phyloP scores from a whole-genome alignment of 2,888 invertebrate species.

The Lasioglossum marginatum region DNA sequence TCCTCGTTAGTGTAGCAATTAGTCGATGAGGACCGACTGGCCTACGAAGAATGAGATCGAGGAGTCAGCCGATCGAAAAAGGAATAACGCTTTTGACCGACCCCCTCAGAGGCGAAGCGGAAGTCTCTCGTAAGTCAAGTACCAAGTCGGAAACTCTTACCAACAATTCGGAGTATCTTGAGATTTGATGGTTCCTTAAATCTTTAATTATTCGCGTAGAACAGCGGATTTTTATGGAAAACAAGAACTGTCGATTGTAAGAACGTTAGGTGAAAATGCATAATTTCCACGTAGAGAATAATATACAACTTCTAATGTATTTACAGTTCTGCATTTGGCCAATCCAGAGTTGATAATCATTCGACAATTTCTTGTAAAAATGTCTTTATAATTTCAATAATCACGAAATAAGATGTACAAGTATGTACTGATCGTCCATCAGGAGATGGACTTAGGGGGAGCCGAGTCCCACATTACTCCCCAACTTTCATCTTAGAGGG shows the following conservation, averaged over 20 bases:
- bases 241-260: not conserved
- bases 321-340: too few relatives aligned
- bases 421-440: not conserved
- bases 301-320: too few relatives aligned
- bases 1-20: constrained; percentile 54
- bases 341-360: too few relatives aligned
- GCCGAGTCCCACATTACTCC: too few relatives aligned
- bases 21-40: constrained; percentile 40
- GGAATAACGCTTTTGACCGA: not conserved
- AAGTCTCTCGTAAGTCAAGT: not conserved
- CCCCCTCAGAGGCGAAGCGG: not conserved
- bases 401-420: not conserved
- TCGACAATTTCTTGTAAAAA: too few relatives aligned
- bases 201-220: not conserved
- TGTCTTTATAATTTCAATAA: not conserved
- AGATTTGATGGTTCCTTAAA: not conserved
- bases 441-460: too few relatives aligned
- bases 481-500: too few relatives aligned
- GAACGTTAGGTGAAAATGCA: not conserved
- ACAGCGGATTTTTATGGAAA: not conserved
- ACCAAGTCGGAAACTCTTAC: not conserved
- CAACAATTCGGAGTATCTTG: not conserved
- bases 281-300: not conserved
- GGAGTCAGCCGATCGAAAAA: not conserved
- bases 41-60: constrained; percentile 14